Evolutionary conservation across 1,140 invertebrate species (phyloP), one percentile per base, ranked within the genome.

Genomic region (Vollenhovia emeryi): DNA sequence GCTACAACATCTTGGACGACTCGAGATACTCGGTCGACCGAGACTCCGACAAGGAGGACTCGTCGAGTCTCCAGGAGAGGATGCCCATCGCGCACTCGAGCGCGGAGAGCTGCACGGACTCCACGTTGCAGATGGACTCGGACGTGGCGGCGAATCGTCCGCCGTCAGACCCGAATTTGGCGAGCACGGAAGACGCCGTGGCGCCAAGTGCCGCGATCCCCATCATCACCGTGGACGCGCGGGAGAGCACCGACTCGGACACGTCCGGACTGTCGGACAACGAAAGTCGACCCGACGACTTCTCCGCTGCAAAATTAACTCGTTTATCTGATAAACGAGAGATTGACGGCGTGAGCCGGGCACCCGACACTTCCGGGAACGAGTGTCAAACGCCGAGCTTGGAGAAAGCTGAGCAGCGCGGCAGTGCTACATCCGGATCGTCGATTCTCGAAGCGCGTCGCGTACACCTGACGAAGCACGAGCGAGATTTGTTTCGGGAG

Each of bases 1-100:
- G 90, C 75, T 94, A 93, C 40, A 93, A 93, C 84, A 92, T 93
- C 36, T 59, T 94, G 21, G 89, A 91, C n/a, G 93, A 94, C n/a
- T 86, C 87, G 1, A 85, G 84, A 13, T 92, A 92, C 7, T 78
- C 90, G 3, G 74, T 80, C 21, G 91, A 93, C 2, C 30, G 52
- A 6, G 82, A 71, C 43, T 55, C 15, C 8, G 21, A 36, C 27
- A 24, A 24, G 30, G 30, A 43, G 9, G 24, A 30, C 11, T 80
- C 66, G 36, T 11, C 40, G 50, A 59, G 50, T 7, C 11, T 33
- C 8, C 78, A 36, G 24, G 36, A 73, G 36, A 57, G 11, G 5
- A 57, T 71, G 9, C 64, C 33, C 3, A 43, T 71, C 11, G 24
- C 64, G 5, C 78, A 27, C 13, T 80, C 78, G 18, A 80, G 78